Percentiles rank a stretch among this genome's conserved stretches.
Conservation (phyloP, 1,140 invertebrate species). For the Tetramorium simillimum region DNA sequence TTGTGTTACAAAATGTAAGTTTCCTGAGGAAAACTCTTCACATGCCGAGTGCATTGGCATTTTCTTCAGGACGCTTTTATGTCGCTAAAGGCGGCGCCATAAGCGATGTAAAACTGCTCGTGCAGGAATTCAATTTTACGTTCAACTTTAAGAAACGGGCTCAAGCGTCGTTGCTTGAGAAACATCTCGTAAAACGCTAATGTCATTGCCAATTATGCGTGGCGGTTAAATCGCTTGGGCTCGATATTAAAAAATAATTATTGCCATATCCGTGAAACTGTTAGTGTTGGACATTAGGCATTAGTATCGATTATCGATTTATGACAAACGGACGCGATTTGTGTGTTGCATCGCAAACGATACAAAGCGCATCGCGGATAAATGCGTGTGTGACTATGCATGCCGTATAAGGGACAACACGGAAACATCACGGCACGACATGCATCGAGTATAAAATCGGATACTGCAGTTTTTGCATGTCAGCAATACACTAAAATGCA, state of each 20-base stretch:
- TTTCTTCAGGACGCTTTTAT: conserved; percentile 49
- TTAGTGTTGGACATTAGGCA: neutral
- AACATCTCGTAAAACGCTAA: conserved; percentile 42
- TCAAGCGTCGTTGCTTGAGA: conserved; percentile 19
- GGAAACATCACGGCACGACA: conserved; percentile 74
- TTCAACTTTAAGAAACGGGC: conserved; percentile 54
- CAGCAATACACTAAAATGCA: conserved; percentile 74
- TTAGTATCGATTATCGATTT: conserved; percentile 58
- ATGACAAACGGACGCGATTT: conserved; percentile 49
- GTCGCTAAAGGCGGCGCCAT: conserved; percentile 39
- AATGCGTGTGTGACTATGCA: conserved; percentile 30
- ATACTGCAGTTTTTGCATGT: conserved; percentile 73
- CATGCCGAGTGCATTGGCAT: conserved; percentile 16
- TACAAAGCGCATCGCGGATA: conserved; percentile 34
- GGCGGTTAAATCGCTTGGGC: conserved; percentile 9
- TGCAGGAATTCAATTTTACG: conserved; percentile 55
- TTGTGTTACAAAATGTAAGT: conserved; percentile 26
- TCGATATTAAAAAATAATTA: conserved; percentile 57
- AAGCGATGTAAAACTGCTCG: conserved; percentile 58
- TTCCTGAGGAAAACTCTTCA: neutral
- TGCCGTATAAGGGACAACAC: conserved; percentile 65
- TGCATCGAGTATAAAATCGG: conserved; percentile 75
- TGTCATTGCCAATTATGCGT: conserved; percentile 49
- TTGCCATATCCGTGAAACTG: neutral
- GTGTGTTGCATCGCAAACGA: neutral